Base-by-base conservation (phyloP, 1,140 invertebrate genomes). In the Nebria ingens region DNA sequence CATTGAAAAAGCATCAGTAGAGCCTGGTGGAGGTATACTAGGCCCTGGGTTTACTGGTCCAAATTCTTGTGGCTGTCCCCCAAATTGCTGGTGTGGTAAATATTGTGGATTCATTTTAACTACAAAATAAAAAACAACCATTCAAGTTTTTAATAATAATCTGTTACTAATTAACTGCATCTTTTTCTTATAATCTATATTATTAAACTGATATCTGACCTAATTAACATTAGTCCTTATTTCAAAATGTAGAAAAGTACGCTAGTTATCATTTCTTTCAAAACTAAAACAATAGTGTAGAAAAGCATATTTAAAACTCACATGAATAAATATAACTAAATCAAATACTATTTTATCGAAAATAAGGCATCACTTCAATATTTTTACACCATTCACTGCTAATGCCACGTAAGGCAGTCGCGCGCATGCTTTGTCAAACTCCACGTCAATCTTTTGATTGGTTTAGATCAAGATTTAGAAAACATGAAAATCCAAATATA, bases 371-470 rank as follows among this genome's bases (percentile, higher is more conserved):
- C 62, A 68, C 60, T 64, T 64, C 61, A n/a, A n/a, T n/a, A n/a
- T n/a, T n/a, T 61, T 65, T 66, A 58, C 64, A 63, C 61, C 56
- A 62, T 59, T 67, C 60, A 62, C 61, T 69, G 66, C 65, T 63
- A 70, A 65, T 79, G 78, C 78, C 77, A 80, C 77, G 78, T 80
- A 80, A 79, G 75, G 76, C 68, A 63, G 63, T 62, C 74, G 62
- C 70, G 69, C 76, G 75, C 78, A 78, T 73, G 76, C 71, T 59
- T 56, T 60, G 56, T 67, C 68, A 67, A 65, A 64, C 59, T 69
- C 68, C 68, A 69, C 68, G 66, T 69, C 64, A 67, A 64, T 62
- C 56, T 62, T 45, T 52, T 52, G 20, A 52, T 12, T 20, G 9
- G 12, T 20, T 52, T 20, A 2, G n/a, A 19, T 15, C 17, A 2